These are phyloP conservation scores for Hyppa rectilinea DNA, from an alignment of 2,888 invertebrate species.

Conservation along the genomic window DNA sequence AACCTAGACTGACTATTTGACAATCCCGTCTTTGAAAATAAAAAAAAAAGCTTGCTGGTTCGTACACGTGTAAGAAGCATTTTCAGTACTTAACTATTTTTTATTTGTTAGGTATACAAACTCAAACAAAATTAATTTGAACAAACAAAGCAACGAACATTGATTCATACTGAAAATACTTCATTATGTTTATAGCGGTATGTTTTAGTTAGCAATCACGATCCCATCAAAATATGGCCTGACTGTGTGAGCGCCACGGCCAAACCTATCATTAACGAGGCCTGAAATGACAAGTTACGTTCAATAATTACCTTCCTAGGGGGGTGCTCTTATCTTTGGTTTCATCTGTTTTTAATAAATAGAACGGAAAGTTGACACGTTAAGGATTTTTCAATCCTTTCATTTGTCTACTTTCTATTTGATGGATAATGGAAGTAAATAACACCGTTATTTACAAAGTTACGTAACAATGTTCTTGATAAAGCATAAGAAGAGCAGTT, in stretches of 20 bases:
- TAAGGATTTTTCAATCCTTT: slow-evolving; percentile 51
- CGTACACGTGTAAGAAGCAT: not conserved
- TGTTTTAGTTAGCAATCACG: slow-evolving; percentile 64
- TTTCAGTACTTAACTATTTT: slow-evolving; percentile 16
- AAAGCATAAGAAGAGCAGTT: slow-evolving; percentile 10
- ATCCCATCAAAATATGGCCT: slow-evolving; percentile 69
- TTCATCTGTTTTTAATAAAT: slow-evolving; percentile 75
- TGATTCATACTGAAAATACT: slow-evolving; percentile 24
- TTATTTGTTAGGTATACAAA: slow-evolving; percentile 12
- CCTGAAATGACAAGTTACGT: slow-evolving; percentile 84
- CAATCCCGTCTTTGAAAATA: not conserved
- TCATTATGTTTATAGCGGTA: slow-evolving; percentile 30
- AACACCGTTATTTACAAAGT: not conserved
- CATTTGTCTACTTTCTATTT: slow-evolving; percentile 1
- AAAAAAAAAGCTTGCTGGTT: slow-evolving; percentile 10
- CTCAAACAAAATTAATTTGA: slow-evolving; percentile 21
- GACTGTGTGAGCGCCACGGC: slow-evolving; percentile 69
- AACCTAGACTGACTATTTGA: slow-evolving; percentile 4
- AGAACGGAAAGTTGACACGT: slow-evolving; percentile 68
- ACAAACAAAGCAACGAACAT: slow-evolving; percentile 22
- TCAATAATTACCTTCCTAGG: slow-evolving; percentile 77
- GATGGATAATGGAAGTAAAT: slow-evolving; percentile 15
- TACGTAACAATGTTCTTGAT: not conserved
- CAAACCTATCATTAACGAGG: slow-evolving; percentile 81
- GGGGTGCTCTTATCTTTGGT: slow-evolving; percentile 76